These are phyloP conservation scores for Danio kyathit DNA, from an alignment of 2,797 vertebrate species.

Conservation along the genomic window DNA sequence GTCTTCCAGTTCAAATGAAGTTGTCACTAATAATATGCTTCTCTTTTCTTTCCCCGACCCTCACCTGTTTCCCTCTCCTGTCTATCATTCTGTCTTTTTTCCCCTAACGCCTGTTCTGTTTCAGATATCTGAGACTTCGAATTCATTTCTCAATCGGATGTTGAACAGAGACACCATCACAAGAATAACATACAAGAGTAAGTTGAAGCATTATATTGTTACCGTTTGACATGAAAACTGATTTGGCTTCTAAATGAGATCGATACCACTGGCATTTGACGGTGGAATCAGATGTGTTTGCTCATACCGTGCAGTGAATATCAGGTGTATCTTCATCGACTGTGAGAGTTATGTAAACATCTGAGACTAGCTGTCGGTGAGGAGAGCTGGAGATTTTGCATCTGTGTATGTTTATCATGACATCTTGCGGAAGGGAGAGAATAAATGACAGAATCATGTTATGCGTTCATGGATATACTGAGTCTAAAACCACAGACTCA, in stretches of 20 bases:
- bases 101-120: conserved; percentile 46
- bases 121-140: conserved; percentile 96
- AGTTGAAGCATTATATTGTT: conserved; percentile 71
- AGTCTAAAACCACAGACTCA: background rate
- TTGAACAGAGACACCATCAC: conserved; percentile 99
- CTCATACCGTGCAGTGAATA: background rate
- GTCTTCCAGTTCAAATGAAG: conserved; percentile 17
- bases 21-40: conserved; percentile 33
- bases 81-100: conserved; percentile 2
- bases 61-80: conserved; percentile 2
- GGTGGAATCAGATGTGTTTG: background rate
- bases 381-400: conserved; percentile 1
- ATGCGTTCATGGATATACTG: background rate
- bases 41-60: background rate
- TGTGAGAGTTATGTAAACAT: background rate
- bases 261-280: background rate
- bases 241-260: background rate
- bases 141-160: conserved; percentile 98
- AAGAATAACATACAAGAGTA: conserved; percentile 99
- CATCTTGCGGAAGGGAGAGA: background rate
- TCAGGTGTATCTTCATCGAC: background rate
- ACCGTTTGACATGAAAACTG: background rate
- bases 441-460: background rate
- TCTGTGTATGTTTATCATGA: conserved; percentile 2
- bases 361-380: background rate